These are phyloP conservation scores for Quiscalus mexicanus DNA, from an alignment of 2,113 vertebrate genomes.

Conservation along the genomic window DNA sequence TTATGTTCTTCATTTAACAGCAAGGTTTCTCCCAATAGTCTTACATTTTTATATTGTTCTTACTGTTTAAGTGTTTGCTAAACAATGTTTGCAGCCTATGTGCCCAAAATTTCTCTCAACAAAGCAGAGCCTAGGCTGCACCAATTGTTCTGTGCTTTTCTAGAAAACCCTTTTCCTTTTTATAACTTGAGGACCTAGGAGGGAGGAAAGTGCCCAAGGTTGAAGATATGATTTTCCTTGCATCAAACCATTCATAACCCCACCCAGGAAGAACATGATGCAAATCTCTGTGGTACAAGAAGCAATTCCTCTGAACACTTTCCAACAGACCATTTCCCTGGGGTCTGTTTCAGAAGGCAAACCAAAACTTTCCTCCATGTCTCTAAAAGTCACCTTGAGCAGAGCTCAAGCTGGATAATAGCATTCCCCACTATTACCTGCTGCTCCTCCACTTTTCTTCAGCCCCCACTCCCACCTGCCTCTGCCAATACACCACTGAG, in stretches of 20 bases:
- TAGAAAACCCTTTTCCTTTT: background rate
- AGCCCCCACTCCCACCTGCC: background rate
- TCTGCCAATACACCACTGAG: background rate
- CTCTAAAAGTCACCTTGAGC: background rate
- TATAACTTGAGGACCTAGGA: background rate
- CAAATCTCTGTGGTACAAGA: background rate
- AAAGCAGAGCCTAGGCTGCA: background rate
- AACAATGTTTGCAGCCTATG: background rate
- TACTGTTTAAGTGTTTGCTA: background rate
- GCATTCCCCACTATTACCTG: background rate
- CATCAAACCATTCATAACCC: background rate
- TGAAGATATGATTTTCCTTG: background rate
- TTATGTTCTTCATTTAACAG: constrained; percentile 57
- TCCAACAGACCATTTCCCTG: background rate
- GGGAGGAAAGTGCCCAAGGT: background rate
- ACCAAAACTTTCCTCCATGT: background rate
- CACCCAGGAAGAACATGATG: background rate
- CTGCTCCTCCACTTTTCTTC: background rate
- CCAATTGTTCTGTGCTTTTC: background rate
- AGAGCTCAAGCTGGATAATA: background rate
- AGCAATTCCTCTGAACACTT: background rate
- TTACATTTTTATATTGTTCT: background rate
- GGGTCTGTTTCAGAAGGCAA: background rate
- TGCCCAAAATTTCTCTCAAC: background rate
- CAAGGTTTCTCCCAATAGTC: constrained; percentile 14